These are phyloP conservation scores for Ernsta delagoae DNA, from an alignment of 2,888 invertebrate genomes.

Conservation along the genomic window DNA sequence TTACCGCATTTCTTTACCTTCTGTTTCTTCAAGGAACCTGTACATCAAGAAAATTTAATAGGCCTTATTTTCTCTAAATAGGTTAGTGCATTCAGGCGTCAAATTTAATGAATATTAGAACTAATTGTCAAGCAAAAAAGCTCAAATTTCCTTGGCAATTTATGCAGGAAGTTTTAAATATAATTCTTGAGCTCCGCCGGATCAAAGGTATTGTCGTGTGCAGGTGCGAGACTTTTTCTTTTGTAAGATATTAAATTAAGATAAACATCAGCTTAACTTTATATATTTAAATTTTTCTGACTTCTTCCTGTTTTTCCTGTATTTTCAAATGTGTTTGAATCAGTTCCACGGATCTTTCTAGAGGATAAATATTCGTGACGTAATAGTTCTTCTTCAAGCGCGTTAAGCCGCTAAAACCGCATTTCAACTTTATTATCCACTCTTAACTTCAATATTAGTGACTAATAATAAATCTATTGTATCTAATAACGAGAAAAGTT, in stretches of 20 bases:
- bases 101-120: neutral
- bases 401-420: no score
- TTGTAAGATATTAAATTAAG: slow-evolving; percentile 22
- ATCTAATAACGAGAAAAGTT: no score
- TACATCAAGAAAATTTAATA: slow-evolving; percentile 24
- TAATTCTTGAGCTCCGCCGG: slow-evolving; percentile 1
- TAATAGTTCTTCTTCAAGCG: no score
- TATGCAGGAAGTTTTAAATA: slow-evolving; percentile 5
- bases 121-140: neutral
- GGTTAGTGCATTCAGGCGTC: slow-evolving; percentile 25
- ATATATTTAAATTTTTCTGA: neutral
- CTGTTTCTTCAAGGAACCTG: slow-evolving; percentile 36
- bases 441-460: no score
- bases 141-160: slow-evolving; percentile 7
- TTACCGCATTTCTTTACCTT: slow-evolving; percentile 36
- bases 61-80: slow-evolving; percentile 14
- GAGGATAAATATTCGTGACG: no score
- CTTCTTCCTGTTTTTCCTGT: neutral
- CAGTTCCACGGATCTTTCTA: no score
- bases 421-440: no score
- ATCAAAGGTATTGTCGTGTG: slow-evolving; percentile 13
- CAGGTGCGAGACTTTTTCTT: slow-evolving; percentile 13
- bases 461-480: no score
- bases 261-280: slow-evolving; percentile 3
- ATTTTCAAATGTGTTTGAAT: neutral